Evolutionary conservation across 2,797 vertebrate species (phyloP), one percentile per base, ranked within the genome.

Genomic region (Chelon auratus): DNA sequence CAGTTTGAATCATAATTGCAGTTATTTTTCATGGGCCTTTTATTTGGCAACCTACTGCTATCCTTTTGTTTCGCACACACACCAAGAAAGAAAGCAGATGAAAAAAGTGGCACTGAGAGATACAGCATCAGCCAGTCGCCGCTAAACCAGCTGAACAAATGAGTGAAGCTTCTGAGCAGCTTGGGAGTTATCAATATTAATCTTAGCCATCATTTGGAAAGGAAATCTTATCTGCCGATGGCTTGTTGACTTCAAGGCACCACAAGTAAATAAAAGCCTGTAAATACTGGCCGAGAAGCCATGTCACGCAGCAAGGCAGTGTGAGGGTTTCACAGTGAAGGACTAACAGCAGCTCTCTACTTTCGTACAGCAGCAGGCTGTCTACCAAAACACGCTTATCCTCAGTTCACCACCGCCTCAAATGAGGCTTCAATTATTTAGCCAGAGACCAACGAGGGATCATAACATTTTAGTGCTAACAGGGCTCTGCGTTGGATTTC

Each of bases 401-500:
- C 65, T 68, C 61, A 50, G 60, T 77, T 78, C 72, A 69, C 62
- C 51, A 67, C 67, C 24, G 55, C 42, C 75, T 81, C 77, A 78
- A 75, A 88, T 67, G 54, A 85, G 52, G 56, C 65, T 71, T 87
- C 69, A 77, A 50, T 83, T 86, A 88, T 88, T 89, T 69, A 85
- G 62, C 73, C 57, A 14, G 43, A 79, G 70, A 80, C 65, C 80
- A 72, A 48, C 6, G 30, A 74, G 58, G 53, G 75, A 58, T 70
- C 55, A 56, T 11, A 53, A 65, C 45, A 62, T 75, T 74, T 57
- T 8, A 55, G 53, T 20, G n/a, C 43, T 50, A 75, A 82, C 18
- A 37, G 33, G 37, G n/a, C 20, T 63, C 60, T 17, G 48, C 37
- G 30, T 4, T 13, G 47, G 59, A 30, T 55, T 58, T 47, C 24